Conservation (phyloP, 1,140 invertebrate species). For the Parasteatoda tepidariorum region DNA sequence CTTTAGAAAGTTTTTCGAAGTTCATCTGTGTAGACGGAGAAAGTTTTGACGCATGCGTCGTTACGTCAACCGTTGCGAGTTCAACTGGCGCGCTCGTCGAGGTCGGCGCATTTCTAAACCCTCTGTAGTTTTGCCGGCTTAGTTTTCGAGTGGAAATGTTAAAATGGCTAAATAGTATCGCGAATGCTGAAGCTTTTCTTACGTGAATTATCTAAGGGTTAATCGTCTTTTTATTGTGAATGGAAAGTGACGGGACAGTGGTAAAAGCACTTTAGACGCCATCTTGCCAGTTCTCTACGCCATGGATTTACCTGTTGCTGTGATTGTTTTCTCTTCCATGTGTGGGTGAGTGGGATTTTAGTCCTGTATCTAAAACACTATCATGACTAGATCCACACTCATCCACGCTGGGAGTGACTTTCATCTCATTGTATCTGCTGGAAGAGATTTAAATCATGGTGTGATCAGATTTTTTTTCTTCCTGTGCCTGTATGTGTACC, state of each 20-base stretch:
- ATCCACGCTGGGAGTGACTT: slow-evolving; percentile 35
- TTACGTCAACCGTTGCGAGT: slow-evolving; percentile 2
- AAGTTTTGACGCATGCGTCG: slow-evolving; percentile 8
- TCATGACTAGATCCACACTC: slow-evolving; percentile 60
- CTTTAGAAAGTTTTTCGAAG: not conserved
- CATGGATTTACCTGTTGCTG: slow-evolving; percentile 41
- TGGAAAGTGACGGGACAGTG: slow-evolving; percentile 44
- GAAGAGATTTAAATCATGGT: not conserved
- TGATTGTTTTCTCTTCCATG: slow-evolving; percentile 29
- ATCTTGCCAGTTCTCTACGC: slow-evolving; percentile 12
- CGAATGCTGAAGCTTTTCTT: not conserved
- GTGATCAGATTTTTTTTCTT: too few species aligned
- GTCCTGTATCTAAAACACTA: slow-evolving; percentile 36
- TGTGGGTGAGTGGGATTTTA: slow-evolving; percentile 57
- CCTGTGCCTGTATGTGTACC: too few species aligned
- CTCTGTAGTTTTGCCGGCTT: too few species aligned
- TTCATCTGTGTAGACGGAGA: not conserved
- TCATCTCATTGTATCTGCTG: not conserved
- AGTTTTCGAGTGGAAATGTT: slow-evolving; percentile 6
- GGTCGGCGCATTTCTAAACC: too few species aligned
- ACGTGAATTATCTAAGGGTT: not conserved
- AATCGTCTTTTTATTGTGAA: slow-evolving; percentile 45
- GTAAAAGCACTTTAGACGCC: slow-evolving; percentile 25
- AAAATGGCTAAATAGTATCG: slow-evolving; percentile 35
- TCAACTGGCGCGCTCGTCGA: slow-evolving; percentile 1